Percentiles rank a stretch among this genome's conserved stretches.
phyloP scores from a whole-genome alignment of 2,797 vertebrate species.

The Dipus sagitta region DNA sequence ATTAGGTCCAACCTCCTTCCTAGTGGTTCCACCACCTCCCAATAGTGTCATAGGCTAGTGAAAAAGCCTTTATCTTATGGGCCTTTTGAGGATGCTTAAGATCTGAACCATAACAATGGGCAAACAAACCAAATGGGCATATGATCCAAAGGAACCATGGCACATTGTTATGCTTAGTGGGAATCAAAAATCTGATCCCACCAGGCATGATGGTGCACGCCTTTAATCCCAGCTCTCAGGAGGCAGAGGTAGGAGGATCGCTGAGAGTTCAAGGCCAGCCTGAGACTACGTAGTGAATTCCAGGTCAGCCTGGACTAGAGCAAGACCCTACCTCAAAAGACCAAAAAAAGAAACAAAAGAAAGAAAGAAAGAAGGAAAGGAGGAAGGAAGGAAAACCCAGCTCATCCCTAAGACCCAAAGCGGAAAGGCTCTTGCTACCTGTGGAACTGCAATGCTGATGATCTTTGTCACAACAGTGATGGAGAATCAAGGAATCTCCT shows the following conservation, averaged over 20 bases:
- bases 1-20: background rate
- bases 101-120: background rate
- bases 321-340: no score
- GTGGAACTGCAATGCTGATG: background rate
- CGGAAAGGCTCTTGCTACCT: background rate
- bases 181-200: background rate
- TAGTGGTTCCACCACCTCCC: background rate
- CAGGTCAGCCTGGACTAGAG: no score
- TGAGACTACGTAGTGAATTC: no score
- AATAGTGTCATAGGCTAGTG: background rate
- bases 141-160: background rate
- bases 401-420: background rate
- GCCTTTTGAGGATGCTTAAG: background rate
- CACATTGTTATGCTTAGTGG: background rate
- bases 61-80: background rate
- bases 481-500: background rate
- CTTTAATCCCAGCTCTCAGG: no score
- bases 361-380: no score
- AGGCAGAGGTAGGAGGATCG: no score
- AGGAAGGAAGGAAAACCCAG: no score
- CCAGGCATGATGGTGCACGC: no score
- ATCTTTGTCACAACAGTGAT: constrained; percentile 5
- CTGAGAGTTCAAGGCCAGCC: no score
- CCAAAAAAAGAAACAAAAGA: no score
- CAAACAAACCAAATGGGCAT: background rate